phyloP scores from a whole-genome alignment of 2,888 invertebrate genomes.

The Tachina grossa region DNA sequence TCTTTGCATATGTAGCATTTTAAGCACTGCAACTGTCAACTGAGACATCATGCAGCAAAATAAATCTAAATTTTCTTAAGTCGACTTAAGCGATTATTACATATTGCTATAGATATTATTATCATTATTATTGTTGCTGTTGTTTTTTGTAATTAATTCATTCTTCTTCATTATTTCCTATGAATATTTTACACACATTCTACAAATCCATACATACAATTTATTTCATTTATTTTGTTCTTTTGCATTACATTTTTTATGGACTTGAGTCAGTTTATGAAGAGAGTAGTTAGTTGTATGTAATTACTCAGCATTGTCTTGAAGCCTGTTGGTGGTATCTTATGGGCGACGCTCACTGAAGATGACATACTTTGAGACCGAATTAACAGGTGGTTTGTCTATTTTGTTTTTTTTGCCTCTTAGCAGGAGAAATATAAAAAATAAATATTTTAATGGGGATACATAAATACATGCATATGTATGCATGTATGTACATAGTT shows the following conservation, averaged over 20 bases:
- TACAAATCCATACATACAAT: conserved; percentile 2
- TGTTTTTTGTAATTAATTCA: conserved; percentile 36
- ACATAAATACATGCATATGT: too few species aligned
- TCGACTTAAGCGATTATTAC: too few species aligned
- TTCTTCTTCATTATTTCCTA: conserved; percentile 41
- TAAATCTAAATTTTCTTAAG: too few species aligned
- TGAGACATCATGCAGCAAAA: too few species aligned
- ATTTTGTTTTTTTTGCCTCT: conserved; percentile 20
- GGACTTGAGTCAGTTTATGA: conserved; percentile 21
- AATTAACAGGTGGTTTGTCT: conserved; percentile 69
- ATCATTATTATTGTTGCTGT: conserved; percentile 7
- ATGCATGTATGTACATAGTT: not conserved
- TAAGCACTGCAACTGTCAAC: too few species aligned
- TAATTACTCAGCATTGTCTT: conserved; percentile 53
- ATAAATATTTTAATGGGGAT: conserved; percentile 44
- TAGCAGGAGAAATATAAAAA: not conserved
- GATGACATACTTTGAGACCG: conserved; percentile 15
- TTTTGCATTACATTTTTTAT: conserved; percentile 18
- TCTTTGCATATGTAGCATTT: too few species aligned
- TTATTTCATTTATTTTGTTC: conserved; percentile 23
- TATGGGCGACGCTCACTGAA: conserved; percentile 25
- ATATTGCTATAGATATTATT: too few species aligned
- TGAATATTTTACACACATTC: conserved; percentile 43
- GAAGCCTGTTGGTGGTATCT: conserved; percentile 69
- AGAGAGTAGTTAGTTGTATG: not conserved